Base-by-base conservation (phyloP, 1,140 invertebrate genomes). In the Andricus grossulariae region DNA sequence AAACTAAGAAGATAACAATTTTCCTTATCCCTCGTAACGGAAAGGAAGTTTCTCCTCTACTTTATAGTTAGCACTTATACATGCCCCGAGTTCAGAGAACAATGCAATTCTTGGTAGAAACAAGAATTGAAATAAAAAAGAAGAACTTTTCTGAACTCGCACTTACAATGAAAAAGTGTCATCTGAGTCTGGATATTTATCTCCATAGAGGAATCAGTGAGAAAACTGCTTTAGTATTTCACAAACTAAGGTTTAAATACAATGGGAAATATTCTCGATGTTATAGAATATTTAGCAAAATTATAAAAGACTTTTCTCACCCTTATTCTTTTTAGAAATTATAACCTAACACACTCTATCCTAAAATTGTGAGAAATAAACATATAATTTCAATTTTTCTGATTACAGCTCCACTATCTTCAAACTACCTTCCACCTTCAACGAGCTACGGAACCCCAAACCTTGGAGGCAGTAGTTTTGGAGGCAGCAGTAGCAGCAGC, bases 381-480 rank as follows among this genome's bases (percentile, higher is more conserved):
- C 10, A 11, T 45, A 8, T 11, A 8, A 45, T 45, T 11, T 11
- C 39, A 45, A 45, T 45, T 11, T 45, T 75, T 71, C 72, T 50
- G 50, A 39, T 81, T 79, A 6, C 72, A 90, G 88, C 90, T 11
- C 87, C 87, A 32, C 11, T 88, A 16, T 80, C 86, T 0, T 87
- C 89, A 45, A 88, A 77, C 71, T 92, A 92, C 60, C 82, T 91
- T 45, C 91, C 91, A 51, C 91, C 91, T 25, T 92, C 91, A 1
- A 91, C 91, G 7, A 92, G 90, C 71, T 92, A 92, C 74, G 92
- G 92, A 4, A 92, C 91, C 16, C 92, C 92, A 72, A 92, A 92
- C 72, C 79, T 92, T 57, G 87, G 91, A 49, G 90, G 91, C 7
- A 83, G 86, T 25, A 79, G 84, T 50, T 81, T 80, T 55, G 76